Conservation (phyloP, 2,113 vertebrate species). For the Amblyopsis rosae region DNA sequence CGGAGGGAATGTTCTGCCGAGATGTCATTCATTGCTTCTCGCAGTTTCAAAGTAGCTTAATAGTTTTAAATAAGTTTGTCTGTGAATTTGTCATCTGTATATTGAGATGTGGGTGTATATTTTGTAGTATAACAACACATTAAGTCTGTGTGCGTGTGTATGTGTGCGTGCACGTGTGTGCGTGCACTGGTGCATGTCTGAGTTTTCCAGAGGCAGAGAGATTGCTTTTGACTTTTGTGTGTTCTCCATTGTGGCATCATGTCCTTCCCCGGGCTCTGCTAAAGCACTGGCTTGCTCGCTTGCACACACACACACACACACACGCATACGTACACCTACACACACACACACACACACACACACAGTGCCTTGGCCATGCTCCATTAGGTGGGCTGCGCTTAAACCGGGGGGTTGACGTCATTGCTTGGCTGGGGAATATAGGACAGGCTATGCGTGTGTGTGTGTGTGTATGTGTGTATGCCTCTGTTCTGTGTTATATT, state of each 20-base stretch:
- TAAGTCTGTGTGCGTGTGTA: slow-evolving; percentile 9
- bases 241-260: slow-evolving; percentile 43
- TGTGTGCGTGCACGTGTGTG: slow-evolving; percentile 17
- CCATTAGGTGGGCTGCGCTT: slow-evolving; percentile 69
- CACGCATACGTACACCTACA: slow-evolving; percentile 15
- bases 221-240: slow-evolving; percentile 70
- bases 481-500: slow-evolving; percentile 57
- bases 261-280: slow-evolving; percentile 56
- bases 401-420: slow-evolving; percentile 68
- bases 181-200: slow-evolving; percentile 5
- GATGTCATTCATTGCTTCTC: slow-evolving; percentile 60
- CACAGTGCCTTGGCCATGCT: slow-evolving; percentile 52
- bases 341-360: slow-evolving; percentile 6
- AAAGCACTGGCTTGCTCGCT: slow-evolving; percentile 42
- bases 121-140: background rate
- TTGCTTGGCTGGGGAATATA: slow-evolving; percentile 49
- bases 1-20: slow-evolving; percentile 56
- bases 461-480: slow-evolving; percentile 31
- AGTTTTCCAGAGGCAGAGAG: slow-evolving; percentile 51
- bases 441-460: slow-evolving; percentile 34
- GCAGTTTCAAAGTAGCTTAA: slow-evolving; percentile 52
- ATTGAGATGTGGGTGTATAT: slow-evolving; percentile 12
- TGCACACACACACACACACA: slow-evolving; percentile 48
- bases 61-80: slow-evolving; percentile 23
- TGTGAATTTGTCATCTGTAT: background rate